Conservation (phyloP, 2,888 invertebrate species). For the Heteromyza rotundicornis region DNA sequence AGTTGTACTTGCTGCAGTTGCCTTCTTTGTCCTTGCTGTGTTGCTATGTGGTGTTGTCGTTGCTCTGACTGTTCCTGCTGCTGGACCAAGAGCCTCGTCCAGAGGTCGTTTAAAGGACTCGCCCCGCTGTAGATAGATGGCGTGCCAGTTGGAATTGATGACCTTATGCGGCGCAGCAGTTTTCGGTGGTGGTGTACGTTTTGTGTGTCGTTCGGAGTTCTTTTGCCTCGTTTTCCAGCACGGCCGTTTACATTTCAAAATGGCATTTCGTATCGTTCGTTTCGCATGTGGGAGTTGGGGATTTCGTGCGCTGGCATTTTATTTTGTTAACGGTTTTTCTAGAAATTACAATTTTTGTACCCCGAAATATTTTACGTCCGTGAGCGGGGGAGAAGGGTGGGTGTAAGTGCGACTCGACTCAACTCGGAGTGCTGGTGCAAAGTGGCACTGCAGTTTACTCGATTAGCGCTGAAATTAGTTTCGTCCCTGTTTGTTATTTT, state of each 20-base stretch:
- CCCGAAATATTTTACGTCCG: not conserved
- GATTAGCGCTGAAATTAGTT: constrained; percentile 22
- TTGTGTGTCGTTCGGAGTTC: not conserved
- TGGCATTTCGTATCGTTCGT: constrained; percentile 4
- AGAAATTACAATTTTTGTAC: not conserved
- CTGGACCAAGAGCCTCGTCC: constrained; percentile 19
- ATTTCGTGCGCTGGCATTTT: not conserved
- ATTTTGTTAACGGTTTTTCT: not conserved
- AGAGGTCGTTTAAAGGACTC: constrained; percentile 39
- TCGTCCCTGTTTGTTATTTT: not conserved
- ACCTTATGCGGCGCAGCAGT: constrained; percentile 31
- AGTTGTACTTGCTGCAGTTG: constrained; percentile 9
- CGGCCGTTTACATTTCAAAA: constrained; percentile 1
- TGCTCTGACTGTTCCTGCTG: not conserved
- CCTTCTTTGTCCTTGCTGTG: too few relatives aligned
- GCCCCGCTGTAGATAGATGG: constrained; percentile 46
- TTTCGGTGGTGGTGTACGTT: not conserved
- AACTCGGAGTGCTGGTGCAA: constrained; percentile 14
- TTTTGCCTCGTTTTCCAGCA: not conserved
- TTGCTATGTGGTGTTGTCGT: not conserved
- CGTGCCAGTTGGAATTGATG: constrained; percentile 59
- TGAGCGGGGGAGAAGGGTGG: not conserved
- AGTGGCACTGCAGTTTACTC: constrained; percentile 23
- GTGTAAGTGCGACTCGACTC: not conserved
- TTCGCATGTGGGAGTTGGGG: constrained; percentile 5